Percentiles rank a stretch among this genome's conserved stretches.
Evolutionary conservation across 2,113 vertebrate species (phyloP).

Genomic region (Pteropus alecto): DNA sequence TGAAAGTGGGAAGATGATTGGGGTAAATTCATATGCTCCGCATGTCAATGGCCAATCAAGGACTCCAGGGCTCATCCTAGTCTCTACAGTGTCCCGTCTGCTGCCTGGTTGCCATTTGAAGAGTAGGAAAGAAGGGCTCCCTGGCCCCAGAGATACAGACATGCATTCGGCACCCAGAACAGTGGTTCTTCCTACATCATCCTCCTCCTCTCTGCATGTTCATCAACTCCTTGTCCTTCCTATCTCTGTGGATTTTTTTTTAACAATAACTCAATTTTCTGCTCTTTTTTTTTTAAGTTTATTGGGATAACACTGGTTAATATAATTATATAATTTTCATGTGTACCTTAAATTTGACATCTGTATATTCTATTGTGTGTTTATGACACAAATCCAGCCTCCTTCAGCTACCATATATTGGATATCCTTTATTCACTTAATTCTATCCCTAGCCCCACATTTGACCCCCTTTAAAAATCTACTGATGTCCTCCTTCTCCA

Average conservation of each 20-base stretch:
- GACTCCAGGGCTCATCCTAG: slow-evolving; percentile 49
- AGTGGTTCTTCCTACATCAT: background rate
- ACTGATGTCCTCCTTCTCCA: too few species aligned
- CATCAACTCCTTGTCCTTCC: slow-evolving; percentile 25
- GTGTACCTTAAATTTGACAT: too few species aligned
- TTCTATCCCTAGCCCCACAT: too few species aligned
- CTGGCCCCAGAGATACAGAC: background rate
- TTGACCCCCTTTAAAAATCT: too few species aligned
- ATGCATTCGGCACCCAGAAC: background rate
- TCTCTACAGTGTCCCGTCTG: background rate
- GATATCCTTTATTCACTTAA: too few species aligned
- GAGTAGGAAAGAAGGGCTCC: background rate
- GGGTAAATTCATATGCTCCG: slow-evolving; percentile 25
- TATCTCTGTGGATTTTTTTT: background rate
- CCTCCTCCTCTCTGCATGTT: background rate
- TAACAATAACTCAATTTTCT: background rate
- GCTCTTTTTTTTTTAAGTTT: too few species aligned
- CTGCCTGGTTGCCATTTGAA: background rate
- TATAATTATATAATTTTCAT: too few species aligned
- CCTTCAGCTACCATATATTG: too few species aligned
- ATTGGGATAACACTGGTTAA: too few species aligned
- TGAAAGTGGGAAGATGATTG: background rate
- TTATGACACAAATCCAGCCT: too few species aligned
- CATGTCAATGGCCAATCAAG: background rate
- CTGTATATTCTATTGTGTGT: too few species aligned